These are phyloP conservation scores for Lutraria rhynchaena DNA, from an alignment of 1,140 invertebrate species.

Conservation along the genomic window DNA sequence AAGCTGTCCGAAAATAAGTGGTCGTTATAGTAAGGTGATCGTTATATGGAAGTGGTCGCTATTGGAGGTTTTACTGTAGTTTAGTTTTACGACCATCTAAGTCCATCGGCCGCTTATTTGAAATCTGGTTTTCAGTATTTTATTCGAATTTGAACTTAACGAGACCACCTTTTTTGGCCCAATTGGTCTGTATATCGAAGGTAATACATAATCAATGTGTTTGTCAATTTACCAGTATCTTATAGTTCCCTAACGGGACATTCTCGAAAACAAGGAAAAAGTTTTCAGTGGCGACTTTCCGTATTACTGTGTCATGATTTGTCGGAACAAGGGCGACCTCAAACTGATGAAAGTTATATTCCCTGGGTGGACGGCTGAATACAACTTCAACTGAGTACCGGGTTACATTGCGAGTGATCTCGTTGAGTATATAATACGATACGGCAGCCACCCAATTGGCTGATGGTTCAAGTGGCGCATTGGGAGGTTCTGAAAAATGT, in stretches of 20 bases:
- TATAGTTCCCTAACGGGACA: background rate
- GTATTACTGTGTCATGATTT: background rate
- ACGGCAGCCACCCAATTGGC: conserved; percentile 4
- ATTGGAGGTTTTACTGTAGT: too few species aligned
- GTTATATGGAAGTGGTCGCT: too few species aligned
- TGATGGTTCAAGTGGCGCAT: background rate
- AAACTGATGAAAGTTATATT: conserved; percentile 18
- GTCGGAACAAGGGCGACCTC: background rate
- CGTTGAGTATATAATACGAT: conserved; percentile 1
- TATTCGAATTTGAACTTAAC: too few species aligned
- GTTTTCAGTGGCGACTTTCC: background rate
- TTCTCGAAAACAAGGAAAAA: conserved; percentile 1
- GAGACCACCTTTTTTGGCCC: too few species aligned
- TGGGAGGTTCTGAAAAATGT: too few species aligned
- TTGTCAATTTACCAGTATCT: background rate
- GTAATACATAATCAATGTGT: too few species aligned
- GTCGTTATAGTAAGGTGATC: too few species aligned
- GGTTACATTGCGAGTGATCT: background rate
- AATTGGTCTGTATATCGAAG: too few species aligned
- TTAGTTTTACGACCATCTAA: too few species aligned
- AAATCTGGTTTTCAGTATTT: too few species aligned
- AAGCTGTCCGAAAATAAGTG: too few species aligned
- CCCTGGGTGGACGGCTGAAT: conserved; percentile 1
- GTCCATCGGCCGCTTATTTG: too few species aligned
- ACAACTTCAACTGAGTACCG: background rate